Percentiles rank a stretch among this genome's conserved stretches.
phyloP scores from a whole-genome alignment of 1,140 invertebrate genomes.

The Scaptomyza graminum region DNA sequence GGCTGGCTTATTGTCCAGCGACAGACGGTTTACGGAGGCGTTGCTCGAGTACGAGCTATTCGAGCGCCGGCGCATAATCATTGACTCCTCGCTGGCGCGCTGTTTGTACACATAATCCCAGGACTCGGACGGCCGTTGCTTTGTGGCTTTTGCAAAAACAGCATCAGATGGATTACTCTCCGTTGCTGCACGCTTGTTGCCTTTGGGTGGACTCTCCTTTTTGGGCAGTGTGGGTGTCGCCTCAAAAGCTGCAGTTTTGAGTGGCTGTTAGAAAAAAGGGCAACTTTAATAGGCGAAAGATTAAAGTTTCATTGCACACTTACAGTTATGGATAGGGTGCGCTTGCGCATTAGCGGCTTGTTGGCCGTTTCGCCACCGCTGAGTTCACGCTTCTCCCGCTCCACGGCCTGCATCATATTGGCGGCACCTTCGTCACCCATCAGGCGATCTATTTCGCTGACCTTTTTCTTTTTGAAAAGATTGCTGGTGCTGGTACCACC shows the following conservation, averaged over 20 bases:
- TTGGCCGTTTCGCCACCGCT: conserved; percentile 66
- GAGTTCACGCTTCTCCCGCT: conserved; percentile 84
- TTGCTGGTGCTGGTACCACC: conserved; percentile 20
- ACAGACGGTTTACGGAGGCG: conserved; percentile 84
- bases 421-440: conserved; percentile 93
- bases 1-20: conserved; percentile 64
- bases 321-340: conserved; percentile 84
- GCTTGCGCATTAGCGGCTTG: conserved; percentile 85
- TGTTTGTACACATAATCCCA: conserved; percentile 86
- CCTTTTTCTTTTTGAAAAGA: conserved; percentile 85
- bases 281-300: conserved; percentile 5
- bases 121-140: conserved; percentile 85
- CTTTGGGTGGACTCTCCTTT: conserved; percentile 57
- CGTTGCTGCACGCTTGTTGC: conserved; percentile 18
- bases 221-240: conserved; percentile 8
- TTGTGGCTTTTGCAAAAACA: conserved; percentile 43
- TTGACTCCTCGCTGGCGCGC: conserved; percentile 88
- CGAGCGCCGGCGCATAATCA: conserved; percentile 91
- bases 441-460: conserved; percentile 90
- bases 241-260: conserved; percentile 30
- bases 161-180: conserved; percentile 4
- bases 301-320: conserved; percentile 8
- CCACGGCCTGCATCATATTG: conserved; percentile 92
- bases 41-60: conserved; percentile 92
- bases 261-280: conserved; percentile 25